A percentile compares a stretch with the other conserved stretches of the same genome.
Conservation (phyloP, 1,140 invertebrate genomes). For the Drosophila bocqueti region DNA sequence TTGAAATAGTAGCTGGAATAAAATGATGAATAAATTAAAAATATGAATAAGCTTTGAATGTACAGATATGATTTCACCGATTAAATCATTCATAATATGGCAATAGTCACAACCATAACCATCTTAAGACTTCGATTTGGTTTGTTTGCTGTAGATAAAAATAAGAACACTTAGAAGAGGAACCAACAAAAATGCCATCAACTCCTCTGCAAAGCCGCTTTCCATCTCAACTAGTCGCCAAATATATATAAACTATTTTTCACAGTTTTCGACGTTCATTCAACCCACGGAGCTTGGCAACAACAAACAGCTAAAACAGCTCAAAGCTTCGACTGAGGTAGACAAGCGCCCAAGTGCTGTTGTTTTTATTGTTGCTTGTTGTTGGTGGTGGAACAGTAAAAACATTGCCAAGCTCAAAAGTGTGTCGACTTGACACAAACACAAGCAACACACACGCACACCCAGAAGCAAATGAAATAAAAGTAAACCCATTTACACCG, state of each 20-base stretch:
- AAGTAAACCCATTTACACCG: conserved; percentile 83
- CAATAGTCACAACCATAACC: background rate
- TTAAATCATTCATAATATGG: background rate
- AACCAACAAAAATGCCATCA: background rate
- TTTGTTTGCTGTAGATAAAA: background rate
- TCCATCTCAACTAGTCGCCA: background rate
- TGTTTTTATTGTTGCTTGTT: conserved; percentile 33
- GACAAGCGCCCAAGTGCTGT: conserved; percentile 38
- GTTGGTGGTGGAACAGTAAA: conserved; percentile 56
- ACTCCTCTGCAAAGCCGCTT: background rate
- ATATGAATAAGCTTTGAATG: background rate
- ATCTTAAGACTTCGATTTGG: background rate
- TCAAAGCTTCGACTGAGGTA: conserved; percentile 24
- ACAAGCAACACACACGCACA: conserved; percentile 31
- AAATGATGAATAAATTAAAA: background rate
- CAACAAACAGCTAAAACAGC: conserved; percentile 46
- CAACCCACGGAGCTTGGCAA: conserved; percentile 50
- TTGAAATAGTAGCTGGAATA: too few relatives aligned
- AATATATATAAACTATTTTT: conserved; percentile 15
- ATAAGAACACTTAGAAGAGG: background rate
- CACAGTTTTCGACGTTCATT: conserved; percentile 40
- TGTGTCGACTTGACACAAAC: conserved; percentile 75
- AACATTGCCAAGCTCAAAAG: conserved; percentile 73
- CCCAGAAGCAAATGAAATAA: conserved; percentile 78
- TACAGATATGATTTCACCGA: background rate